Conservation (phyloP, 2,113 vertebrate genomes). For the Scartelaos histophorus region DNA sequence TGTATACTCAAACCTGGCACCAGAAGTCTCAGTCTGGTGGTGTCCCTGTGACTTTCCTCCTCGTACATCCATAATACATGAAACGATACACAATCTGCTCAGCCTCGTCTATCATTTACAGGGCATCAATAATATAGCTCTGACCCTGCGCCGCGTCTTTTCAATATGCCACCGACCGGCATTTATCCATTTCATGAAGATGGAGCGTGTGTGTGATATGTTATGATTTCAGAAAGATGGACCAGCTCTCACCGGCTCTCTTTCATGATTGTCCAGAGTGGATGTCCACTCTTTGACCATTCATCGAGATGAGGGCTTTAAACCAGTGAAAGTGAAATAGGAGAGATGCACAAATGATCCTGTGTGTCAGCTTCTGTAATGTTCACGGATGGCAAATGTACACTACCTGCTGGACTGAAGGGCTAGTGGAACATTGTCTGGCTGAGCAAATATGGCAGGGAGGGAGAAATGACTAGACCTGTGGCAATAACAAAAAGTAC, state of each 20-base stretch:
- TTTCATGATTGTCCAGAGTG: background rate
- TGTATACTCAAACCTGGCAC: too few relatives aligned
- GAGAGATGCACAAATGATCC: slow-evolving; percentile 12
- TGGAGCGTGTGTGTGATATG: slow-evolving; percentile 8
- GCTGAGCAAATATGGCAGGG: background rate
- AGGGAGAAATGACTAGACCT: background rate
- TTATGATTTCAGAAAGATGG: background rate
- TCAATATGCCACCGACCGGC: slow-evolving; percentile 43
- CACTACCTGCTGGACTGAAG: background rate
- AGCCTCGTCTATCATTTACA: slow-evolving; percentile 81
- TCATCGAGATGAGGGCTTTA: slow-evolving; percentile 12
- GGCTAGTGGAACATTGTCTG: background rate
- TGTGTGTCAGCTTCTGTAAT: background rate
- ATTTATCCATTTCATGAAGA: slow-evolving; percentile 46
- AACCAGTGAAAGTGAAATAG: slow-evolving; percentile 31
- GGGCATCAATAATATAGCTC: slow-evolving; percentile 78
- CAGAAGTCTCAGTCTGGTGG: slow-evolving; percentile 46
- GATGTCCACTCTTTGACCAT: background rate
- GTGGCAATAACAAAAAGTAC: background rate
- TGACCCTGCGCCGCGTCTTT: slow-evolving; percentile 58
- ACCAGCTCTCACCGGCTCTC: background rate
- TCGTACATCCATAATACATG: slow-evolving; percentile 76
- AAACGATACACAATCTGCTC: slow-evolving; percentile 78
- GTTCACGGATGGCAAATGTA: background rate
- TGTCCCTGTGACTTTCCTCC: slow-evolving; percentile 39